Evolutionary conservation across 2,113 vertebrate species (phyloP).

Genomic region (Mesocricetus auratus): DNA sequence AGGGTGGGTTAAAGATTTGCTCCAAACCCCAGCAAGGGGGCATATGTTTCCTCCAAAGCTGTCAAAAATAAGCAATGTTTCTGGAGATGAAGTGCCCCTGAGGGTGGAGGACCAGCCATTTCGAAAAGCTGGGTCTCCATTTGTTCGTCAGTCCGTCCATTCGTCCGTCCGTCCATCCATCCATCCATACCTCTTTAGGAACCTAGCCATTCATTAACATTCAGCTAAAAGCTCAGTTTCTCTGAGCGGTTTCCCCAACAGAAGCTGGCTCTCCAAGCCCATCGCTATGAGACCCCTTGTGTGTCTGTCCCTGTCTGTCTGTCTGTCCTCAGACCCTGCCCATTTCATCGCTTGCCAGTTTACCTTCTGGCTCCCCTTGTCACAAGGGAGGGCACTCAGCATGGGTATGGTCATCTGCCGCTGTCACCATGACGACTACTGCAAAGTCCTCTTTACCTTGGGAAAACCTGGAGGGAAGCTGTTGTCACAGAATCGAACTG

Average conservation of each 20-base stretch:
- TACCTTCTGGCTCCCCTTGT: background rate
- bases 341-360: background rate
- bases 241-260: background rate
- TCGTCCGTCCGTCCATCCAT: background rate
- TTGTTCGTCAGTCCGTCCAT: background rate
- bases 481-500: background rate
- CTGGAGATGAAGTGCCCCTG: background rate
- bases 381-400: background rate
- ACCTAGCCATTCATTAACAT: background rate
- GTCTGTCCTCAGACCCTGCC: background rate
- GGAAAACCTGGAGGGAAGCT: background rate
- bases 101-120: background rate
- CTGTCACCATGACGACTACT: background rate
- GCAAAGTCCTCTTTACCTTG: background rate
- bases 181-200: background rate
- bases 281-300: background rate
- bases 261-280: background rate
- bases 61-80: background rate
- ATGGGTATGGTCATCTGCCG: fast-evolving
- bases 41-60: background rate
- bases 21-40: background rate
- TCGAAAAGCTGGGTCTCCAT: background rate
- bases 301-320: no score
- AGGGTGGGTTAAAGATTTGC: background rate
- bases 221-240: background rate